phyloP scores from a whole-genome alignment of 1,140 invertebrate species.

The Camponotus pennsylvanicus region DNA sequence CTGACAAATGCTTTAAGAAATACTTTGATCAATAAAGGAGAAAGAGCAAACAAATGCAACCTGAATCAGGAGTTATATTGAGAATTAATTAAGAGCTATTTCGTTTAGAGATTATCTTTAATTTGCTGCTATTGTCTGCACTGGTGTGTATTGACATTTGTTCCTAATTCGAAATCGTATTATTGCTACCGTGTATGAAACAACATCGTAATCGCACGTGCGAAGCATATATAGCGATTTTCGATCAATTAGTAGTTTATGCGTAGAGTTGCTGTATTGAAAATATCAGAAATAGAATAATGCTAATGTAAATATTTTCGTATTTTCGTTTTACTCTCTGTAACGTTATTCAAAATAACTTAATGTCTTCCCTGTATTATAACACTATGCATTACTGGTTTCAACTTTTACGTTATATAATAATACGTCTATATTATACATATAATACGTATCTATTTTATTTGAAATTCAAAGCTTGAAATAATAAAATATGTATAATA shows the following conservation, averaged over 20 bases:
- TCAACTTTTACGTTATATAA: background rate
- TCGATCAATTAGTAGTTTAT: background rate
- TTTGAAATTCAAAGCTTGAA: background rate
- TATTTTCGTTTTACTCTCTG: background rate
- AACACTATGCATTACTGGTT: background rate
- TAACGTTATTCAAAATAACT: conserved; percentile 8
- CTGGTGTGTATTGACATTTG: background rate
- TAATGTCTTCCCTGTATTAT: background rate
- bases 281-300: background rate
- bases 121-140: conserved; percentile 26
- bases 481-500: background rate
- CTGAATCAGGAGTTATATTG: background rate
- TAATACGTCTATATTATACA: background rate
- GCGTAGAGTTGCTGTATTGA: background rate
- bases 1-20: background rate
- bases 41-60: no score
- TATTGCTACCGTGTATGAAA: background rate
- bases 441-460: background rate
- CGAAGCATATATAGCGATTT: background rate
- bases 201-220: conserved; percentile 6
- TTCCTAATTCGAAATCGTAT: conserved; percentile 12
- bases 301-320: background rate
- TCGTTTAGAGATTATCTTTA: background rate
- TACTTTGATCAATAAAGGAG: background rate
- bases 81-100: conserved; percentile 33